phyloP scores from a whole-genome alignment of 2,113 vertebrate genomes.

The Gasterosteus aculeatus region DNA sequence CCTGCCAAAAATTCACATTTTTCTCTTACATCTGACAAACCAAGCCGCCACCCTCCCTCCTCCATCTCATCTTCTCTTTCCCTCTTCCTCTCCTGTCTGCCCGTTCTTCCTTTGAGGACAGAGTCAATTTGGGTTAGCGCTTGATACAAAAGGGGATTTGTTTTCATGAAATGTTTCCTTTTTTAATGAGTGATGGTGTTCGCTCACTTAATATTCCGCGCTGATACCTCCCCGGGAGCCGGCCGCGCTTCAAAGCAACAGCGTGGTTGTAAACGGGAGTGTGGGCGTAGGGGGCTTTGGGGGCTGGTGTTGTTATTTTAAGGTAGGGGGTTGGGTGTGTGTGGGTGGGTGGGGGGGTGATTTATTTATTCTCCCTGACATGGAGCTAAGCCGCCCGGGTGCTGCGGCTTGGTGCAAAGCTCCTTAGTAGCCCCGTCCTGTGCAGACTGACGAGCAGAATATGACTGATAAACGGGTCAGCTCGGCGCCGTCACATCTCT shows the following conservation, averaged over 20 bases:
- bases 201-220: constrained; percentile 76
- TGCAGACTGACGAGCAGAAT: constrained; percentile 56
- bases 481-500: constrained; percentile 39
- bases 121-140: constrained; percentile 51
- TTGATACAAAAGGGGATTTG: constrained; percentile 72
- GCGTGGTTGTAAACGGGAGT: constrained; percentile 68
- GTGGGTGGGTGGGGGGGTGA: constrained; percentile 4
- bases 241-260: constrained; percentile 74
- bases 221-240: constrained; percentile 71
- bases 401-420: constrained; percentile 66
- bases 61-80: background rate
- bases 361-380: constrained; percentile 77
- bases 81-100: constrained; percentile 15
- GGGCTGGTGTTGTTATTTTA: constrained; percentile 12
- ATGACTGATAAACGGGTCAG: constrained; percentile 66
- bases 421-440: constrained; percentile 67
- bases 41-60: background rate
- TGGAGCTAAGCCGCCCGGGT: constrained; percentile 65
- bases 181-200: constrained; percentile 79
- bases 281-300: constrained; percentile 14
- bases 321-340: background rate
- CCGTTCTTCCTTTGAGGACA: constrained; percentile 48
- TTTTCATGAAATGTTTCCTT: constrained; percentile 73
- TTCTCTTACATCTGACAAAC: constrained; percentile 23
- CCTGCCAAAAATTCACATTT: constrained; percentile 46